phyloP scores from a whole-genome alignment of 64 coral and sea anemone species.

The Trachythela sp. region DNA sequence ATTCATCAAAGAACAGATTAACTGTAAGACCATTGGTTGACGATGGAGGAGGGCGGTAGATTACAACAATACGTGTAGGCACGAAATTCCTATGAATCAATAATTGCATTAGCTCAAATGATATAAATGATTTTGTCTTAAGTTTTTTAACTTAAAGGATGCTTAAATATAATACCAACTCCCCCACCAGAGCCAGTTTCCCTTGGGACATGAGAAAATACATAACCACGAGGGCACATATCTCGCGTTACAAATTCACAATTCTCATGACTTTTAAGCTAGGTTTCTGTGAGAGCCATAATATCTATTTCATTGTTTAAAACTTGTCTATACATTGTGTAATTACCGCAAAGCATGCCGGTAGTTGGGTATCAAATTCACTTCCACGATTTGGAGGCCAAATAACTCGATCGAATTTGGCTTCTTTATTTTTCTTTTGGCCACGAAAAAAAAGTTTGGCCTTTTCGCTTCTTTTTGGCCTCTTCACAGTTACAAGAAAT shows the following conservation, averaged over 20 bases:
- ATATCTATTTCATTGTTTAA: conserved; percentile 38
- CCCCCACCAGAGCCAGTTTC: conserved; percentile 12
- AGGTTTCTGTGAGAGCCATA: conserved; percentile 37
- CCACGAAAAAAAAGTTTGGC: no score
- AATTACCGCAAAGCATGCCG: no score
- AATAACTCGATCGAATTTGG: no score
- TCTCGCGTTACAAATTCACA: conserved; percentile 27
- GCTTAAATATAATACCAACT: conserved; percentile 15
- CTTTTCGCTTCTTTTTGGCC: no score
- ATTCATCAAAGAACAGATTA: conserved; percentile 37
- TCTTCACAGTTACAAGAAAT: no score
- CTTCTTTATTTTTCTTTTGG: no score
- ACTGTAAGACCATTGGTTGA: conserved; percentile 39
- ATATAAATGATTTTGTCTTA: conserved; percentile 43
- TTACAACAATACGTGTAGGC: conserved; percentile 33
- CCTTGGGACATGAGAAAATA: conserved; percentile 22
- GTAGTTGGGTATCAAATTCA: no score
- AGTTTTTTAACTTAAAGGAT: conserved; percentile 43
- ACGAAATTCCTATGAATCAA: conserved; percentile 38
- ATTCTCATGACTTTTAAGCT: conserved; percentile 37
- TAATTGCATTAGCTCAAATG: conserved; percentile 59
- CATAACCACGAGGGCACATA: conserved; percentile 30
- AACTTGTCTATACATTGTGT: no score
- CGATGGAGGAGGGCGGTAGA: conserved; percentile 56
- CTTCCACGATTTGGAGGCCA: no score